Evolutionary conservation across 2,113 vertebrate species (phyloP), one percentile per base, ranked within the genome.

Genomic region (Sebastes fasciatus): DNA sequence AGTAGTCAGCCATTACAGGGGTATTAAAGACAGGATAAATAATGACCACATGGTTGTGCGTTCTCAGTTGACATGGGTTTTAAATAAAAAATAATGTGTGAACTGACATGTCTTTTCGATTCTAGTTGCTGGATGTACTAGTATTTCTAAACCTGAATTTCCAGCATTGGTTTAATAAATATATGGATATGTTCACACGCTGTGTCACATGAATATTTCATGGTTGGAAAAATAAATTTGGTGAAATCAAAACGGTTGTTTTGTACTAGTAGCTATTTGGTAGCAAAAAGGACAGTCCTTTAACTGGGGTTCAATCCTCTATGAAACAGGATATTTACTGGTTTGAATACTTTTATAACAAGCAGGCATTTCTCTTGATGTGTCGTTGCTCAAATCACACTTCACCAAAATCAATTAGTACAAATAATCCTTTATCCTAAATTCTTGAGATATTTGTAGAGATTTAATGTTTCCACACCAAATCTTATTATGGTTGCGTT

Each of bases 221-320:
- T 64, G 48, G 21, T 74, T 63, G 49, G n/a, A 81, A 78, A 74
- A 88, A 85, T 87, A 88, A 89, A 88, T 5, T 19, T 13, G 4
- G 42, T 6, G 23, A 9, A 52, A 88, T 79, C 1, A 81, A 69
- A 67, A 74, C 17, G 4, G 11, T 21, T 77, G 67, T 74, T 81
- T 78, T 14, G 42, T 60, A 62, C 10, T 55, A 12, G 9, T 17
- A 23, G 21, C 11, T 70, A 8, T 16, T 19, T 17, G 55, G 34
- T 42, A 26, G 49, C 26, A 70, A 65, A 26, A 7, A 13, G 48
- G 8, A 34, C 2, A 21, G 8, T 9, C 19, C 8, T 52, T 68
- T 14, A 69, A 21, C 23, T 34, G 19, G 7, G 21, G 14, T 17
- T 54, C 5, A 65, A 6, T 16, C 9, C 12, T 52, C 42, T 17